Evolutionary conservation across 2,113 vertebrate genomes (phyloP).

Genomic region (Platichthys stellatus): DNA sequence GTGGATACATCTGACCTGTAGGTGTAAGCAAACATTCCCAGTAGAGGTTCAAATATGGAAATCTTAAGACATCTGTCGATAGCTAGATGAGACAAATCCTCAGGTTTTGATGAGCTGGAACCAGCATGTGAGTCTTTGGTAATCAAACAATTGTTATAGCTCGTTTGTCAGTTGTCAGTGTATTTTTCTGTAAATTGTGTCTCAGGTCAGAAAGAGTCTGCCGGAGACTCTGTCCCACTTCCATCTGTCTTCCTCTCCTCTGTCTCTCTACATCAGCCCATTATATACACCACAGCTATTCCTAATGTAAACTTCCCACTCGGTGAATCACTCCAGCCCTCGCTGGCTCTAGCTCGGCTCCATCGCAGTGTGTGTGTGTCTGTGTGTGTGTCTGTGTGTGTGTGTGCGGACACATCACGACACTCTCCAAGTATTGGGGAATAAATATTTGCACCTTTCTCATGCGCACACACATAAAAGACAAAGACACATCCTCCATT

Average conservation of each 20-base stretch:
- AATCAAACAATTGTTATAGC: too few species aligned
- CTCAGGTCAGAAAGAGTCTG: slow-evolving; percentile 42
- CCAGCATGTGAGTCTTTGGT: too few species aligned
- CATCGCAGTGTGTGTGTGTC: slow-evolving; percentile 23
- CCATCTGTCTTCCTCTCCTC: slow-evolving; percentile 51
- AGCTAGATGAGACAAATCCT: too few species aligned
- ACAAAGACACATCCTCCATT: slow-evolving; percentile 13
- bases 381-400: slow-evolving; percentile 4
- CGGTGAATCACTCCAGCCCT: slow-evolving; percentile 53
- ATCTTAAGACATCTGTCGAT: too few species aligned
- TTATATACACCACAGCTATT: slow-evolving; percentile 62
- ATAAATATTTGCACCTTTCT: slow-evolving; percentile 10
- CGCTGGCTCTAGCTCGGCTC: slow-evolving; percentile 40
- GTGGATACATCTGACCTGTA: too few species aligned
- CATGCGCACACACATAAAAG: background rate
- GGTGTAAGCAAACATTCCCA: background rate
- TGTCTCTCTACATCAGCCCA: slow-evolving; percentile 42
- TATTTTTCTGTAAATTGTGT: background rate
- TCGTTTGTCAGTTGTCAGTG: too few species aligned
- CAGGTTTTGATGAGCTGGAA: too few species aligned
- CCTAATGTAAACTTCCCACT: slow-evolving; percentile 76
- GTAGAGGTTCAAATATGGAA: background rate
- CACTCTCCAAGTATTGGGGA: slow-evolving; percentile 21
- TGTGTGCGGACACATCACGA: slow-evolving; percentile 16
- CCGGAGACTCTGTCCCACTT: slow-evolving; percentile 16